Conservation (phyloP, 2,113 vertebrate species). For the Aepyceros melampus region DNA sequence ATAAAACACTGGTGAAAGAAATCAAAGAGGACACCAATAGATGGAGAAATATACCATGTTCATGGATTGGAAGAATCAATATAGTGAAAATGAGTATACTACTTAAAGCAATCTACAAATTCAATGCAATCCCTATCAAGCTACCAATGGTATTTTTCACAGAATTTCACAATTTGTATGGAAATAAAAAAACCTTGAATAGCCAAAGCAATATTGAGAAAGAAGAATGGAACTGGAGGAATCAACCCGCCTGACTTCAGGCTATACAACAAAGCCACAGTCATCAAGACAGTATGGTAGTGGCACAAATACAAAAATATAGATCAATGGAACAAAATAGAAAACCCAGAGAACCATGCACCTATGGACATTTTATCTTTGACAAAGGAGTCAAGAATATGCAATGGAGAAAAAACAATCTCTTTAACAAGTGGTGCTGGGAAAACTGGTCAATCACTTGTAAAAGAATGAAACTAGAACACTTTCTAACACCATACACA, state of each 20-base stretch:
- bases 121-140: not conserved
- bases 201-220: not conserved
- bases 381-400: not conserved
- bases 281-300: not conserved
- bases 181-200: not conserved
- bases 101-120: not conserved
- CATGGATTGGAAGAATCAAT: not conserved
- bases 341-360: fast-evolving
- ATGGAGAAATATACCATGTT: not conserved
- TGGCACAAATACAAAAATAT: not conserved
- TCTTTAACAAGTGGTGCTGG: not conserved
- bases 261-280: not conserved
- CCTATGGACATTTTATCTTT: not conserved
- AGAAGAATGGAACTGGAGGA: not conserved
- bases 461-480: not conserved
- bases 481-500: not conserved
- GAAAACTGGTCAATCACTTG: not conserved
- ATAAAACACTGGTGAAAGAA: not conserved
- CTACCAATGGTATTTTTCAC: not conserved
- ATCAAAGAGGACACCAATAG: not conserved
- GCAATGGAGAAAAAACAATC: not conserved
- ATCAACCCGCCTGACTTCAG: not conserved
- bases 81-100: not conserved
- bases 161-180: not conserved
- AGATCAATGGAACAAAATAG: not conserved